Evolutionary conservation across 2,113 vertebrate genomes (phyloP).

Genomic region (Zosterops hypoxanthus): DNA sequence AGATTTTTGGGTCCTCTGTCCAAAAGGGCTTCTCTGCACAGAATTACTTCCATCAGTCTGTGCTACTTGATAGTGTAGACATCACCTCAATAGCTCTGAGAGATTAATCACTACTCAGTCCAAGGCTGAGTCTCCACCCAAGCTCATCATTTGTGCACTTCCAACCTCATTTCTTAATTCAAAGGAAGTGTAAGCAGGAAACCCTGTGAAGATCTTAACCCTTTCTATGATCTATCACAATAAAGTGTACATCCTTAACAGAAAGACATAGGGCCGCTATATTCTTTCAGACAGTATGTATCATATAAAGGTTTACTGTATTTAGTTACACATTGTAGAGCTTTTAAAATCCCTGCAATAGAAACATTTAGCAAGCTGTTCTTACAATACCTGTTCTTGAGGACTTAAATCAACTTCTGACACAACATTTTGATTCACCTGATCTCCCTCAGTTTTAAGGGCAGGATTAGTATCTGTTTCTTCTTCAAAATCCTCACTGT

Average conservation of each 20-base stretch:
- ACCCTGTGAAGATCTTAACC: background rate
- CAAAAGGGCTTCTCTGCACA: background rate
- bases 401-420: slow-evolving; percentile 19
- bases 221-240: background rate
- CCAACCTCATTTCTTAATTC: background rate
- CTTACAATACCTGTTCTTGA: slow-evolving; percentile 31
- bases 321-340: background rate
- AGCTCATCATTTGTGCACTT: background rate
- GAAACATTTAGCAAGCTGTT: background rate
- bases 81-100: background rate
- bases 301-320: background rate
- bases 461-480: slow-evolving; percentile 58
- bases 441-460: slow-evolving; percentile 40
- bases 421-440: background rate
- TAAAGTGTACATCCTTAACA: background rate
- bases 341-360: background rate
- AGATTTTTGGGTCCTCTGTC: background rate
- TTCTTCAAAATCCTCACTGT: slow-evolving; percentile 93
- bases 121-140: background rate
- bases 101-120: background rate
- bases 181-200: background rate
- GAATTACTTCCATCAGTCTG: background rate
- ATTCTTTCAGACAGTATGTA: background rate
- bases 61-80: background rate
- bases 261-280: background rate